phyloP scores from a whole-genome alignment of 1,140 invertebrate species.

The Euglossa dilemma region DNA sequence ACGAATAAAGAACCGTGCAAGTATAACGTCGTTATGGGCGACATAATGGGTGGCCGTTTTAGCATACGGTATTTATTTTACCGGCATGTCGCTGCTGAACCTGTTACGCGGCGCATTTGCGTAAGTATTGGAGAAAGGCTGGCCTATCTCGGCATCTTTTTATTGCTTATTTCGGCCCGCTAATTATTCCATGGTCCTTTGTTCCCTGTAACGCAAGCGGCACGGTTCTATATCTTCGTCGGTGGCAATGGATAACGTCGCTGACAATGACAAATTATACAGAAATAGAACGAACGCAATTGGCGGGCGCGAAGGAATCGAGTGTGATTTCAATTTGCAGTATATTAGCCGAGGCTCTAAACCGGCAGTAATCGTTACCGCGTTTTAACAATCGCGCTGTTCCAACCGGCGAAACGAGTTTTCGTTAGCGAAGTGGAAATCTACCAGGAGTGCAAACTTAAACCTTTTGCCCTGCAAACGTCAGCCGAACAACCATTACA shows the following conservation, averaged over 20 bases:
- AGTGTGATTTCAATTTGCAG: conserved; percentile 16
- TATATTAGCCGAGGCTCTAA: not conserved
- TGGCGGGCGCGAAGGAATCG: conserved; percentile 4
- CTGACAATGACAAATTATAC: conserved; percentile 58
- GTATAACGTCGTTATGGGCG: not conserved
- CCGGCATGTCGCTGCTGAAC: conserved; percentile 1
- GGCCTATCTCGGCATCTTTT: conserved; percentile 2
- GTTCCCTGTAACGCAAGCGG: conserved; percentile 36
- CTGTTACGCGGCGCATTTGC: conserved; percentile 16
- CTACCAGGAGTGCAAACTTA: not conserved
- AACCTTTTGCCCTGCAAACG: too few relatives aligned
- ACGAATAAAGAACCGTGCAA: not conserved
- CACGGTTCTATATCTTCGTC: conserved; percentile 44
- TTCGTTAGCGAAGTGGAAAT: not conserved
- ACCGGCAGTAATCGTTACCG: not conserved
- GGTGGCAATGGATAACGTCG: conserved; percentile 31
- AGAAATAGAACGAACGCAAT: not conserved
- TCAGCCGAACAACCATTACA: too few relatives aligned
- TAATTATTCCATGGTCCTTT: conserved; percentile 34
- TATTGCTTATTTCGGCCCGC: conserved; percentile 25
- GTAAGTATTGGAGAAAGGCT: conserved; percentile 16
- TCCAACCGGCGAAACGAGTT: not conserved
- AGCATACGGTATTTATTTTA: not conserved
- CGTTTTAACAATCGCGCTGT: not conserved
- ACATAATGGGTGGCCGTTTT: conserved; percentile 4